These are phyloP conservation scores for Opisthocomus hoazin DNA, from an alignment of 2,113 vertebrate genomes.

Conservation along the genomic window DNA sequence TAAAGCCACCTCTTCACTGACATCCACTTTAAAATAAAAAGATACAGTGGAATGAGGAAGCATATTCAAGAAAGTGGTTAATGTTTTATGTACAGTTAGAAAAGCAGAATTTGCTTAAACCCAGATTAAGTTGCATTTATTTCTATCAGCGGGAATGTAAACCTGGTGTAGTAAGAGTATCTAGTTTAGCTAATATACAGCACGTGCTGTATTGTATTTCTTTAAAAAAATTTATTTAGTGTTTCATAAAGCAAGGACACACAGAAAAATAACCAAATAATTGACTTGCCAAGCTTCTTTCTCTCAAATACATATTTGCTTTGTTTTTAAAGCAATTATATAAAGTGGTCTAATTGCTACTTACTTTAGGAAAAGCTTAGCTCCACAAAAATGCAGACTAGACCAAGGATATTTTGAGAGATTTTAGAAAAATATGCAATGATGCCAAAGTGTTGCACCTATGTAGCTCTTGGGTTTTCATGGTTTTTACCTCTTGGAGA, in stretches of 20 bases:
- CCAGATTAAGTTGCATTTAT: neutral
- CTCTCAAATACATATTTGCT: neutral
- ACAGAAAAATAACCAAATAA: neutral
- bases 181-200: neutral
- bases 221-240: neutral
- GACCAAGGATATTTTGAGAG: slow-evolving; percentile 32
- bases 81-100: neutral
- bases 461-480: neutral
- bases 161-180: neutral
- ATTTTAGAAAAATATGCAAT: neutral
- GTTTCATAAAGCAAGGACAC: neutral
- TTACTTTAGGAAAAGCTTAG: slow-evolving; percentile 23
- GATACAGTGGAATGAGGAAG: neutral
- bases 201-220: neutral
- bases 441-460: neutral
- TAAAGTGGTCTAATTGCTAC: slow-evolving; percentile 5
- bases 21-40: neutral
- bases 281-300: neutral
- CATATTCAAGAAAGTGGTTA: neutral
- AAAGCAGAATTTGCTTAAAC: neutral
- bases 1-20: neutral
- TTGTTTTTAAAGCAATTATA: slow-evolving; percentile 62
- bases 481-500: neutral
- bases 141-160: neutral
- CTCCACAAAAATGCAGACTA: neutral